Percentiles rank a stretch among this genome's conserved stretches.
phyloP scores from a whole-genome alignment of 2,797 vertebrate genomes.

The Prunella strophiata region DNA sequence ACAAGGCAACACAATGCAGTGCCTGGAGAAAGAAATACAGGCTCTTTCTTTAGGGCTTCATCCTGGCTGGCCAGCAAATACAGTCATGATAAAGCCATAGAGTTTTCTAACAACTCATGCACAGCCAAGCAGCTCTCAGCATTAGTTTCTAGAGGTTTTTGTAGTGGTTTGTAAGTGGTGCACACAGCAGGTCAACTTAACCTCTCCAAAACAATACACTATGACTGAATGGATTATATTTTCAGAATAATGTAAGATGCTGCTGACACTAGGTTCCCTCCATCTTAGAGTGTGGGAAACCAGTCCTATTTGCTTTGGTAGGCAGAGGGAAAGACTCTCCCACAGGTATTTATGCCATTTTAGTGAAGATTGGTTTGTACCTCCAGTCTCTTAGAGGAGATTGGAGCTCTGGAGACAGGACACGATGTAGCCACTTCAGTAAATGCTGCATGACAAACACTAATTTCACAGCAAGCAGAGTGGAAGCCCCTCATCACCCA shows the following conservation, averaged over 20 bases:
- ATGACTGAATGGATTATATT: background rate
- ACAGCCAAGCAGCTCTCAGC: background rate
- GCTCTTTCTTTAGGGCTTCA: background rate
- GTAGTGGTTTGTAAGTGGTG: background rate
- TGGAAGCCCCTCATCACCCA: background rate
- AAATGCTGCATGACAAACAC: background rate
- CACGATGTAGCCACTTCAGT: background rate
- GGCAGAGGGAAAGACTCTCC: background rate
- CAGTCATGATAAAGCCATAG: background rate
- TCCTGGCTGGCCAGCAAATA: background rate
- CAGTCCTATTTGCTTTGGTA: background rate
- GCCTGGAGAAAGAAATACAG: background rate
- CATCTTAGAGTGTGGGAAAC: background rate
- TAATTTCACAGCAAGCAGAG: background rate
- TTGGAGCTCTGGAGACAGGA: background rate
- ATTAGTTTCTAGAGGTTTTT: background rate
- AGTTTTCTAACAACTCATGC: background rate
- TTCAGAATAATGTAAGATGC: background rate
- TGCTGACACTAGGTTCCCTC: background rate
- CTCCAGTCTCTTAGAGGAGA: background rate
- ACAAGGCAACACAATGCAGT: background rate
- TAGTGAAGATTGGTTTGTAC: background rate
- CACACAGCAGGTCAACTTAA: background rate
- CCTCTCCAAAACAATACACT: background rate
- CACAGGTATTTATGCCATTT: background rate